Base-by-base conservation (phyloP, 2,797 vertebrate species). In the Pangasius larnaudii region DNA sequence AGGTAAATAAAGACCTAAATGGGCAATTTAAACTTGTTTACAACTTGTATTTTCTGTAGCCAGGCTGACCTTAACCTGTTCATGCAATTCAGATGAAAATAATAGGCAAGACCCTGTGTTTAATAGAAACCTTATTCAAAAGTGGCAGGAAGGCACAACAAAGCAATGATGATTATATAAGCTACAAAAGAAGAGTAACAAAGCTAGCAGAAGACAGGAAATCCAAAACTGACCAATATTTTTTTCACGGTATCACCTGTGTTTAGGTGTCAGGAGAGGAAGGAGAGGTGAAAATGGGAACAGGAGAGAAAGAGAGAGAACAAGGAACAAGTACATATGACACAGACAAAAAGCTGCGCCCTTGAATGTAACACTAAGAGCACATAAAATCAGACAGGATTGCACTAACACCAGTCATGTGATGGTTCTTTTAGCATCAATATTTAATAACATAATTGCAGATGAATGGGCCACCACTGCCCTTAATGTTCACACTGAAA, bases 371-470 rank as follows among this genome's bases (percentile, higher is more conserved):
- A 56, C n/a, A 56, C 51, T 33, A 30, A 80, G 30, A 14, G 39
- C 10, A 80, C 33, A 33, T 36, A 4, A 56, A 81, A 27, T 42
- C 36, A 61, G 56, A 42, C 58, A 61, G 36, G 58, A 61, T 42
- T 27, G 36, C 58, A 61, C 58, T 81, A 81, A 59, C 5, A 27
- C 19, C 22, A 81, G 79, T 16, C 79, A n/a, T 81, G 79, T n/a
- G 79, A 81, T 27, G 33, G 22, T 39, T 53, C 88, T 86, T 88
- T 77, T 86, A 80, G 8, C 85, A 86, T 85, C 39, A 86, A 79
- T 85, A 88, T 84, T 81, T 88, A 88, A 88, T 87, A 85, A 81
- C 36, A n/a, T 59, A 22, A 3, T 67, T 42, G 33, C 58, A 81
- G 79, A 61, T 42, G 36, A 81, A 81, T 42, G 58, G 58, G 56